Percentiles rank a stretch among this genome's conserved stretches.
These are phyloP conservation scores for Epinotia bilunana DNA, from an alignment of 2,888 invertebrate species.

Conservation along the genomic window DNA sequence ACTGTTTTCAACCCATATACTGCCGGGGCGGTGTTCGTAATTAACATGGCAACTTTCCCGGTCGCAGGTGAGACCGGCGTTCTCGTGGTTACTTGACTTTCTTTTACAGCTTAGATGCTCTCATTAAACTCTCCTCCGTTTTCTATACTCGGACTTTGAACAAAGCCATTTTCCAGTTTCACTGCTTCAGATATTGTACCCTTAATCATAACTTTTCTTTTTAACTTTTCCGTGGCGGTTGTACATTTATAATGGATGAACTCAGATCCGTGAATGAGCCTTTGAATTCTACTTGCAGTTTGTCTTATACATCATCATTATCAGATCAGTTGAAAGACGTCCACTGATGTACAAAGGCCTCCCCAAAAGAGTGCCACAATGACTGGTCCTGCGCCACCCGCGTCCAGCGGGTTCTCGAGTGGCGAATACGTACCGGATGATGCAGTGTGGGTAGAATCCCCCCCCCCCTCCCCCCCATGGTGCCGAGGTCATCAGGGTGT, in stretches of 20 bases:
- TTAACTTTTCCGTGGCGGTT: background rate
- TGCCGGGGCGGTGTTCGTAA: slow-evolving; percentile 55
- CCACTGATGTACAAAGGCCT: too few relatives aligned
- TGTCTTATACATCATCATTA: too few relatives aligned
- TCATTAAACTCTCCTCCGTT: slow-evolving; percentile 37
- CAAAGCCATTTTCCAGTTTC: slow-evolving; percentile 18
- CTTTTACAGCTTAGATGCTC: slow-evolving; percentile 42
- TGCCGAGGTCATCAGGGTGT: too few relatives aligned
- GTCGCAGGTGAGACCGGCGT: slow-evolving; percentile 68
- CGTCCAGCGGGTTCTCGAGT: too few relatives aligned
- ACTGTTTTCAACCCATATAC: slow-evolving; percentile 11
- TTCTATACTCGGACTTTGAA: slow-evolving; percentile 16
- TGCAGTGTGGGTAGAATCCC: too few relatives aligned
- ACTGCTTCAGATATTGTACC: background rate
- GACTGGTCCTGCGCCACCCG: too few relatives aligned
- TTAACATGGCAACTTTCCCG: slow-evolving; percentile 70
- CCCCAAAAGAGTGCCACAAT: too few relatives aligned
- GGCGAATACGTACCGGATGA: too few relatives aligned
- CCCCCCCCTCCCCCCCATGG: too few relatives aligned
- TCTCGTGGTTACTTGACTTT: slow-evolving; percentile 63
- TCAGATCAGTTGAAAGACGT: too few relatives aligned
- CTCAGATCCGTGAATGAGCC: background rate
- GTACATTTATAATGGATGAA: background rate
- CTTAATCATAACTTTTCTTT: slow-evolving; percentile 4
- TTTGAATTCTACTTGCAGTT: too few relatives aligned